Conservation (phyloP, 2,113 vertebrate species). For the Oryzias curvinotus region DNA sequence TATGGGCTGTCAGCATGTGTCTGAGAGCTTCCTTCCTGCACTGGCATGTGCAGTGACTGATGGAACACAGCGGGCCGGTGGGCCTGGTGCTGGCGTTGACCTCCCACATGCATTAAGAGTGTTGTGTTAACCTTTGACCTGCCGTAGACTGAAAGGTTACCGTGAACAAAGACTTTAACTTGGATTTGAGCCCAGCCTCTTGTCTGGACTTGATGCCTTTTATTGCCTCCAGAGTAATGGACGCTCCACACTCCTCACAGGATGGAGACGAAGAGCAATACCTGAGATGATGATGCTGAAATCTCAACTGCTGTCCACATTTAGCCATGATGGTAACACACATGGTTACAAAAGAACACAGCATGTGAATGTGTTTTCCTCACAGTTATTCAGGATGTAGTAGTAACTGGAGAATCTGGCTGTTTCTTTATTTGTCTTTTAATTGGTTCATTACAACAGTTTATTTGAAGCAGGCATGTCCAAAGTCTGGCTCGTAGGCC, state of each 20-base stretch:
- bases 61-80: constrained; percentile 30
- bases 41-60: constrained; percentile 32
- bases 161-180: constrained; percentile 37
- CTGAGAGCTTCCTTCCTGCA: constrained; percentile 34
- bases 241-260: not conserved
- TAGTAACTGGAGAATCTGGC: too few relatives aligned
- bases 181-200: constrained; percentile 54
- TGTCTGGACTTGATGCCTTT: constrained; percentile 31
- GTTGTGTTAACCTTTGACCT: constrained; percentile 40
- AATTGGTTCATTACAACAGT: too few relatives aligned
- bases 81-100: constrained; percentile 4
- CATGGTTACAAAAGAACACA: too few relatives aligned
- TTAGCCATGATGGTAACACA: too few relatives aligned
- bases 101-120: not conserved
- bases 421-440: too few relatives aligned
- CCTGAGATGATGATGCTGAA: too few relatives aligned
- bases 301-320: too few relatives aligned
- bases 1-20: not conserved
- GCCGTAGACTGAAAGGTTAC: constrained; percentile 6
- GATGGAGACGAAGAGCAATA: not conserved
- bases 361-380: too few relatives aligned
- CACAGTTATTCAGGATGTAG: too few relatives aligned
- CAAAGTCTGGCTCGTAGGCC: too few relatives aligned
- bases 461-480: too few relatives aligned
- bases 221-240: constrained; percentile 1